Evolutionary conservation across 2,888 invertebrate genomes (phyloP).

Genomic region (Ormyrus thymus): DNA sequence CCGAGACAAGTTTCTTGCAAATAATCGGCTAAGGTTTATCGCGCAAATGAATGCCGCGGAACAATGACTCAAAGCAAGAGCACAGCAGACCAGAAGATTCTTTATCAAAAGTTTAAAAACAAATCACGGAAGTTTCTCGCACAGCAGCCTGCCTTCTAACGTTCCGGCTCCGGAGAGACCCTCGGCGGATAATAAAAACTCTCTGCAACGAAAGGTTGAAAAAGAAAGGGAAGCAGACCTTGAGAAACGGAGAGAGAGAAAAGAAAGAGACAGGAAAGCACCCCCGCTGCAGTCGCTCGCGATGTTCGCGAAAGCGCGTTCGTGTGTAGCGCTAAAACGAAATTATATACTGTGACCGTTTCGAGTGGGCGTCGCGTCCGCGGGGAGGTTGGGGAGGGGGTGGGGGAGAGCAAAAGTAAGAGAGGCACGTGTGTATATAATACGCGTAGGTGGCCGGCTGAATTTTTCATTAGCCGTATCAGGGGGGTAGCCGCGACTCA

Average conservation of each 20-base stretch:
- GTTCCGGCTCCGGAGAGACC: constrained; percentile 2
- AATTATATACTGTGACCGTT: constrained; percentile 47
- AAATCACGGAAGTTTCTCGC: not conserved
- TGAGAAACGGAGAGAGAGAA: not conserved
- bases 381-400: not conserved
- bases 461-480: constrained; percentile 44
- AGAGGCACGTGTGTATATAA: constrained; percentile 9
- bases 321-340: constrained; percentile 38
- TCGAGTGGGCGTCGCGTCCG: constrained; percentile 34
- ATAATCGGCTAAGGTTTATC: too few relatives aligned
- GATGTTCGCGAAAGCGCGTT: constrained; percentile 44
- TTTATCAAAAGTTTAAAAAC: not conserved
- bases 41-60: too few relatives aligned
- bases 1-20: too few relatives aligned
- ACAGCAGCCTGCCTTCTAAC: not conserved
- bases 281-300: not conserved
- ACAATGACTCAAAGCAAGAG: too few relatives aligned
- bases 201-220: constrained; percentile 16
- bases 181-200: constrained; percentile 31
- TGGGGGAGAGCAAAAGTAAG: constrained; percentile 9
- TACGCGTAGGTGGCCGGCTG: not conserved
- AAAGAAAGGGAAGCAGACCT: not conserved
- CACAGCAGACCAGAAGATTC: too few relatives aligned
- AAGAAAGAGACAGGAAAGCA: constrained; percentile 35
- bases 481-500: not conserved